Conservation (phyloP, 2,888 invertebrate genomes). For the Epinotia demarniana region DNA sequence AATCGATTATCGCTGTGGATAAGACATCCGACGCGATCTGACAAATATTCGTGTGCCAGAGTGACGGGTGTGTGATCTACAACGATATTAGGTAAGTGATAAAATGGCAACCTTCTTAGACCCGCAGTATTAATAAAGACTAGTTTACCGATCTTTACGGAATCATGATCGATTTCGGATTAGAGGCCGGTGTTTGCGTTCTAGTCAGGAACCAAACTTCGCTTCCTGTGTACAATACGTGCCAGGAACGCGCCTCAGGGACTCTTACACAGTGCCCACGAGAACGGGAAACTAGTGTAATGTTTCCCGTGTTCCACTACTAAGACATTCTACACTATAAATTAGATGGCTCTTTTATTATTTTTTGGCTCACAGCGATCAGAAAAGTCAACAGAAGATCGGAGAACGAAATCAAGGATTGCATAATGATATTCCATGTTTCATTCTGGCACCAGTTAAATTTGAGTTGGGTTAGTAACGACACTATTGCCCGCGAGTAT, state of each 20-base stretch:
- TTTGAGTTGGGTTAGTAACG: background rate
- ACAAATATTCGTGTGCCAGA: no score
- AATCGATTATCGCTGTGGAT: no score
- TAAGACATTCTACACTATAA: background rate
- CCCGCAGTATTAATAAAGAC: background rate
- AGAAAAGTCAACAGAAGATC: background rate
- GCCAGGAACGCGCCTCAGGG: constrained; percentile 29
- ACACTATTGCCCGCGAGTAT: background rate
- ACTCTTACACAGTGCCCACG: constrained; percentile 19
- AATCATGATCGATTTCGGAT: constrained; percentile 31
- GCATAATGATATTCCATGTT: no score
- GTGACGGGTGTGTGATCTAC: no score
- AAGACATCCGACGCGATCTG: no score
- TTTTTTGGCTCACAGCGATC: background rate
- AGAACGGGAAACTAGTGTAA: constrained; percentile 3
- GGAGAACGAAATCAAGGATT: no score
- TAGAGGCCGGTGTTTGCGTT: constrained; percentile 37
- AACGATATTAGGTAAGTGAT: no score
- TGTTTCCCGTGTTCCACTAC: background rate
- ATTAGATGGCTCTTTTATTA: background rate
- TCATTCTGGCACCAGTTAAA: background rate
- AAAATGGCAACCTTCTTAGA: no score
- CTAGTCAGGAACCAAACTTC: constrained; percentile 39
- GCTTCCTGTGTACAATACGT: constrained; percentile 44
- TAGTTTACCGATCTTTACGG: constrained; percentile 8